These are phyloP conservation scores for Cassiopea xamachana DNA, from an alignment of 30 jellyfish, hydroid and myxozoan species.

Conservation along the genomic window DNA sequence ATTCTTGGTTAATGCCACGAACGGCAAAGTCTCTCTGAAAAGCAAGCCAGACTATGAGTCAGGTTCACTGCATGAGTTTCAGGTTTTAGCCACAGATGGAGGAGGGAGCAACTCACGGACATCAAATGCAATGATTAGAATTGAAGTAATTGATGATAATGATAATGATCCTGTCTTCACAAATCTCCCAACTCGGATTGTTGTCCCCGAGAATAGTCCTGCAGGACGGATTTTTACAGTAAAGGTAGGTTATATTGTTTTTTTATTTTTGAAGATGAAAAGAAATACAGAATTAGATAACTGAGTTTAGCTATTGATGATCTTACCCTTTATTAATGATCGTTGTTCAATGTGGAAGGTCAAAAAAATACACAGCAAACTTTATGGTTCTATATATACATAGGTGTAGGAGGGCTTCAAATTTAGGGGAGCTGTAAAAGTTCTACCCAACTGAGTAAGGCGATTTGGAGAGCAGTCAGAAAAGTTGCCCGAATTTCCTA, in stretches of 20 bases:
- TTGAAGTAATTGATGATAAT: slow-evolving; percentile 72
- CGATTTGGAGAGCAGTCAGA: no score
- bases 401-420: no score
- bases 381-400: no score
- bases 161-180: slow-evolving; percentile 86
- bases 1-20: slow-evolving; percentile 37
- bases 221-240: slow-evolving; percentile 40
- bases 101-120: slow-evolving; percentile 44
- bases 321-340: no score
- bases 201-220: slow-evolving; percentile 57
- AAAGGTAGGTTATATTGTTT: slow-evolving; percentile 16
- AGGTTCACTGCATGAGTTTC: slow-evolving; percentile 31
- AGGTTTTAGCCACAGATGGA: slow-evolving; percentile 78
- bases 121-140: slow-evolving; percentile 57
- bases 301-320: no score
- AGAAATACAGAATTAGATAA: no score
- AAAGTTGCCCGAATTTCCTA: no score
- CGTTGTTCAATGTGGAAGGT: no score
- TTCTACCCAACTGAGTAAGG: no score
- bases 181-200: slow-evolving; percentile 41
- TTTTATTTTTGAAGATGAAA: no score
- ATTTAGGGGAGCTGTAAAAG: no score
- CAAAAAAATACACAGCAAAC: no score
- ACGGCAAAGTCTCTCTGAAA: slow-evolving; percentile 56
- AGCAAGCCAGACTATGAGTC: slow-evolving; percentile 70